phyloP scores from a whole-genome alignment of 2,113 vertebrate genomes.

The Nyctibius bracteatus region DNA sequence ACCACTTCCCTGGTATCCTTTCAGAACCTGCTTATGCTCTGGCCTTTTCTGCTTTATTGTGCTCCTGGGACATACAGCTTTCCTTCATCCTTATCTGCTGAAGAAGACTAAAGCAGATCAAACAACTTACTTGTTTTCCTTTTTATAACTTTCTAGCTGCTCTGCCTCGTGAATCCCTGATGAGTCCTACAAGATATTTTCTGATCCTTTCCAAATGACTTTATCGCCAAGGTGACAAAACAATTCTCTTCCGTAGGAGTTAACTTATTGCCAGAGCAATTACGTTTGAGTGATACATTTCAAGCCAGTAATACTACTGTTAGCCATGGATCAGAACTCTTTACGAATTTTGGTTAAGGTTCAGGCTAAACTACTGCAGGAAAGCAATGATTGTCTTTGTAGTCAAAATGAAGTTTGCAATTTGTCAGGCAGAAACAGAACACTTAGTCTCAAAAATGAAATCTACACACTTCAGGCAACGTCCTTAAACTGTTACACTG shows the following conservation, averaged over 20 bases:
- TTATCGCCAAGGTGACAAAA: slow-evolving; percentile 49
- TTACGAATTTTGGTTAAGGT: background rate
- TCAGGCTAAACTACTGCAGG: background rate
- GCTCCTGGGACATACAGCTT: background rate
- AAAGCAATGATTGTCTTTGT: background rate
- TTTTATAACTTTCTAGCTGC: background rate
- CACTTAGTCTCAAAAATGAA: background rate
- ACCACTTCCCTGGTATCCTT: background rate
- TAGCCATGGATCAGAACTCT: background rate
- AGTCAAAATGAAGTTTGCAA: background rate
- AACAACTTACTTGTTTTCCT: background rate
- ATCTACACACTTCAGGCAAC: background rate
- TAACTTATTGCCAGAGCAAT: slow-evolving; percentile 9
- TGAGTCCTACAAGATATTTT: slow-evolving; percentile 27
- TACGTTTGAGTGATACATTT: background rate
- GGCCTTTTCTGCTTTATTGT: background rate
- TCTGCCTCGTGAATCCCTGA: slow-evolving; percentile 20
- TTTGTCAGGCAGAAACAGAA: background rate
- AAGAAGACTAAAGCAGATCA: slow-evolving; percentile 30
- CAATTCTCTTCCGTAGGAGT: background rate
- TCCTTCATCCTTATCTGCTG: background rate
- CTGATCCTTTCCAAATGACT: slow-evolving; percentile 30
- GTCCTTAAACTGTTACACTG: background rate
- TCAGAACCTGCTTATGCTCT: background rate
- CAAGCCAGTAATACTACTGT: background rate